These are phyloP conservation scores for Drosophila nigromelanica DNA, from an alignment of 1,140 invertebrate genomes.

Conservation along the genomic window DNA sequence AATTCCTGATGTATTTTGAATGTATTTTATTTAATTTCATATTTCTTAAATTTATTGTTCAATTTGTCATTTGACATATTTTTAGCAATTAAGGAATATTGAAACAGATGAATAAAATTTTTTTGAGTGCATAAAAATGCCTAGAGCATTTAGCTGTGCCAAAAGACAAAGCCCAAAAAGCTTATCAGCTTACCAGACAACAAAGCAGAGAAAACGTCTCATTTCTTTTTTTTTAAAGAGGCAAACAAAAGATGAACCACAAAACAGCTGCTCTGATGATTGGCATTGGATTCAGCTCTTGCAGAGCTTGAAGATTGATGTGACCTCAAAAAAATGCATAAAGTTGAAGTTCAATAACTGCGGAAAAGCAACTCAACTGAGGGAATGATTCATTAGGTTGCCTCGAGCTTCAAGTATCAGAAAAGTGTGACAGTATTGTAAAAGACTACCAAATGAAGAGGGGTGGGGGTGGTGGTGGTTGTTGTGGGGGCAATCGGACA, in stretches of 20 bases:
- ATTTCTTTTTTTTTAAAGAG: not conserved
- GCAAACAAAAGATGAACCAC: conserved; percentile 20
- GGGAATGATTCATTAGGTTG: conserved; percentile 10
- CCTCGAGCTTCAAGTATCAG: not conserved
- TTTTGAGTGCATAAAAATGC: too few species aligned
- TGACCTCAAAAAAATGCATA: conserved; percentile 3
- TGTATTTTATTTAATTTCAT: too few species aligned
- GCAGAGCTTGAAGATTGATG: not conserved
- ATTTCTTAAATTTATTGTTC: too few species aligned
- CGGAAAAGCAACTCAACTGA: conserved; percentile 5
- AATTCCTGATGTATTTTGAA: too few species aligned
- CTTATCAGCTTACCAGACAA: not conserved
- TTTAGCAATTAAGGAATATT: too few species aligned
- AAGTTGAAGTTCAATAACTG: conserved; percentile 38
- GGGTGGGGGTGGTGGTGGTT: not conserved
- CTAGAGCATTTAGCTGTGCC: too few species aligned
- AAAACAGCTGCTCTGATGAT: conserved; percentile 13
- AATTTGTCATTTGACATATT: too few species aligned
- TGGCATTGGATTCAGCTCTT: not conserved
- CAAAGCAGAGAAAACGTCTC: conserved; percentile 6
- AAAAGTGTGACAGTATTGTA: conserved; percentile 12
- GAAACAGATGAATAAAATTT: too few species aligned
- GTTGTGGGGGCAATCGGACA: not conserved
- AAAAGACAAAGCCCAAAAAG: too few species aligned
- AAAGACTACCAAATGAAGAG: not conserved